phyloP scores from a whole-genome alignment of 2,113 vertebrate genomes.

The Callospermophilus lateralis region DNA sequence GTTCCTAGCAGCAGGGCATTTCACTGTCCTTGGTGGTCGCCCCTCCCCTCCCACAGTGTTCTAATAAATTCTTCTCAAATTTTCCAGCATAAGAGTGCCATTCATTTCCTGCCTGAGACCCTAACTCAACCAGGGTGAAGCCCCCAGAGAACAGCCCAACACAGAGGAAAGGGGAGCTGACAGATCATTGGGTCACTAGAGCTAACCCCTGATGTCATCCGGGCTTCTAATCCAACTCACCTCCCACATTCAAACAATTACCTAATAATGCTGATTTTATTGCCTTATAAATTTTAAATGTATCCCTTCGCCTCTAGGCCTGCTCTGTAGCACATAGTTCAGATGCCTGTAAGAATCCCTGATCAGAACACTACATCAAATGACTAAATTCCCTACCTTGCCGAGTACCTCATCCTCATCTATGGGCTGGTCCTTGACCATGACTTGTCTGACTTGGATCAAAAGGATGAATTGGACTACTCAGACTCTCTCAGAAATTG shows the following conservation, averaged over 20 bases:
- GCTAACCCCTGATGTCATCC: background rate
- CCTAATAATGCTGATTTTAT: slow-evolving; percentile 65
- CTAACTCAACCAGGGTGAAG: background rate
- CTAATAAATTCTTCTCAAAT: background rate
- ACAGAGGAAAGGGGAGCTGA: background rate
- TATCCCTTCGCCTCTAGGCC: background rate
- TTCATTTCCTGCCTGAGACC: background rate
- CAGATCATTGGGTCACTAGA: background rate
- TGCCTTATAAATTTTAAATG: slow-evolving; percentile 56
- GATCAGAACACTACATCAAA: background rate
- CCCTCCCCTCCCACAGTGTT: background rate
- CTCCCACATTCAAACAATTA: slow-evolving; percentile 28
- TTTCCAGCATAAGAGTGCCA: background rate
- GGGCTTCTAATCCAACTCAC: background rate
- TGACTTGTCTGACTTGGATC: background rate
- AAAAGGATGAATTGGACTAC: background rate
- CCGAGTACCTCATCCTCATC: background rate
- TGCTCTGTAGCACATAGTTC: background rate
- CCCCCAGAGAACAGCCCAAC: background rate
- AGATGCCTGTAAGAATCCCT: background rate
- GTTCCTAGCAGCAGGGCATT: background rate
- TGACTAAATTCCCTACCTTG: background rate
- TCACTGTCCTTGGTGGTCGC: background rate
- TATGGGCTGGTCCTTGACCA: background rate
- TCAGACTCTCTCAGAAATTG: background rate